phyloP scores from a whole-genome alignment of 2,797 vertebrate genomes.

The Sebastes cheni region DNA sequence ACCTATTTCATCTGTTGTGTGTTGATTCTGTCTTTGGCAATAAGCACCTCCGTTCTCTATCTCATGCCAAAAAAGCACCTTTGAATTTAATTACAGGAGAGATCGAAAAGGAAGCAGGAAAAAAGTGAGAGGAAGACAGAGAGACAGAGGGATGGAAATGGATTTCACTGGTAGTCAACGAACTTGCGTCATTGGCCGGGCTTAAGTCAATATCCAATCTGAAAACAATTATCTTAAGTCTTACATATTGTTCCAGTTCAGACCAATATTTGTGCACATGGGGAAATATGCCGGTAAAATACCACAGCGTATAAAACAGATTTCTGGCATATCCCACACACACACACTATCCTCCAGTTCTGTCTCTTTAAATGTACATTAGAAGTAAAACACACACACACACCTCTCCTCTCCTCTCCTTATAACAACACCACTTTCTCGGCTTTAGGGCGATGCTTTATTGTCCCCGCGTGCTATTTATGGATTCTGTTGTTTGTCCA shows the following conservation, averaged over 20 bases:
- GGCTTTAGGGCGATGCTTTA: slow-evolving; percentile 8
- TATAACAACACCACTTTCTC: not conserved
- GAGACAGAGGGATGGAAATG: slow-evolving; percentile 25
- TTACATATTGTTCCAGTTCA: slow-evolving; percentile 10
- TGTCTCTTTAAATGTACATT: not conserved
- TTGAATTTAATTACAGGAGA: slow-evolving; percentile 44
- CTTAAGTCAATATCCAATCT: slow-evolving; percentile 31
- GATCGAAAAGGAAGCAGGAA: slow-evolving; percentile 5
- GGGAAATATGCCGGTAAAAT: not conserved
- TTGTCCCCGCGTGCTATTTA: slow-evolving; percentile 23
- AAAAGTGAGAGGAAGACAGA: not conserved
- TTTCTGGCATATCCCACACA: not conserved
- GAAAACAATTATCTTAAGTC: slow-evolving; percentile 22
- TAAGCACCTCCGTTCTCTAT: slow-evolving; percentile 23
- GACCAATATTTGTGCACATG: slow-evolving; percentile 21
- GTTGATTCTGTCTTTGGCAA: slow-evolving; percentile 23
- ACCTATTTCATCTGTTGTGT: slow-evolving; percentile 53
- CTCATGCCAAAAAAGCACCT: slow-evolving; percentile 10
- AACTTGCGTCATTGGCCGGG: not conserved
- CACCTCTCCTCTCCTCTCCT: not conserved
- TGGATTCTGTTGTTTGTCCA: slow-evolving; percentile 15
- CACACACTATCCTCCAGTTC: not conserved
- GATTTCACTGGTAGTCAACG: slow-evolving; percentile 33
- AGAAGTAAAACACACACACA: not conserved
- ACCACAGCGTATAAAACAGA: not conserved